Base-by-base conservation (phyloP, 2,888 invertebrate genomes). In the Troides aeacus region DNA sequence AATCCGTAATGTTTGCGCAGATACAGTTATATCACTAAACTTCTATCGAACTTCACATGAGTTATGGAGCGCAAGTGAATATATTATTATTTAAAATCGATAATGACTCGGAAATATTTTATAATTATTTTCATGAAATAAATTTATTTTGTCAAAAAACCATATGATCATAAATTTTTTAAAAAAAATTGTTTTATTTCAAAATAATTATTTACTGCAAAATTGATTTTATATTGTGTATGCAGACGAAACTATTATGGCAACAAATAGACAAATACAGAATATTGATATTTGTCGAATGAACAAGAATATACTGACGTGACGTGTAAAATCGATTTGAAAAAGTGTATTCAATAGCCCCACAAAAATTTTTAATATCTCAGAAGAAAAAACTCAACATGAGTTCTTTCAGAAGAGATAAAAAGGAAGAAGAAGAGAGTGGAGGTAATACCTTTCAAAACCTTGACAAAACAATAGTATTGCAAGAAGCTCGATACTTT, bases 401-500 rank as follows among this genome's bases (percentile, higher is more conserved):
- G 95, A 95, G 95, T 92, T 94, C 95, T 76, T 97, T 97, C 87
- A 97, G 97, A 87, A 95, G 97, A 73, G 98, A 98, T 80, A 98
- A 98, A 87, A 98, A 98, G 82, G 98, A 99, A 83, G 98, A 99
- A 78, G 98, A 98, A 87, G 98, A 98, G 82, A 97, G 97, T 95
- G 94, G 93, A 93, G 95, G 96, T 72, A 98, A 98, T 85, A 97
- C 97, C 30, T 99, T 97, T 87, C 96, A 96, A 82, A 97, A 97
- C 82, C 92, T 99, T 81, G 99, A 99, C 81, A 99, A 99, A 89
- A 99, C 99, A 0, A 96, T 97, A 5, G 98, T 99, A 53, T 93
- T 99, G 36, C 99, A 99, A 91, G 99, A 99, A 94, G 97, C 99
- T 0, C 94, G 99, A 61, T 97, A 97, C 67, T 99, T 99, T 87